A percentile compares a stretch with the other conserved stretches of the same genome.
These are phyloP conservation scores for Gerris lacustris DNA, from an alignment of 2,888 invertebrate species.

Conservation along the genomic window DNA sequence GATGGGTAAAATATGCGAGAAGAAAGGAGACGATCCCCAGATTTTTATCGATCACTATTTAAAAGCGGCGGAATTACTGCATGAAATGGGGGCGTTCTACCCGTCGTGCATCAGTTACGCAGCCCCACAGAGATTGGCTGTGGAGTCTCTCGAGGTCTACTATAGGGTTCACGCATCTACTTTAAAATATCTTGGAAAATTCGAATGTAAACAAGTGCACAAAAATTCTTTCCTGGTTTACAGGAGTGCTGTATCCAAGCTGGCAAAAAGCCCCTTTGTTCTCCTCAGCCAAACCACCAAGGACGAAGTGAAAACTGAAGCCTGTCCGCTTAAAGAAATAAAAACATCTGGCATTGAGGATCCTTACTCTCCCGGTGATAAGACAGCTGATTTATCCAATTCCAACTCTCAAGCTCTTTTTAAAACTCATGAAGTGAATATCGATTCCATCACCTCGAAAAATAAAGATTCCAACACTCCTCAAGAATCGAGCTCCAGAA, in stretches of 20 bases:
- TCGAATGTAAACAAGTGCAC: slow-evolving; percentile 55
- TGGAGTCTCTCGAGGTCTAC: slow-evolving; percentile 74
- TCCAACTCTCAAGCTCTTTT: background rate
- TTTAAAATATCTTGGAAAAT: slow-evolving; percentile 68
- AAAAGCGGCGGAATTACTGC: slow-evolving; percentile 56
- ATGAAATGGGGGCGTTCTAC: slow-evolving; percentile 30
- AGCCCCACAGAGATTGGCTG: slow-evolving; percentile 65
- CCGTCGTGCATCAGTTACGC: slow-evolving; percentile 55
- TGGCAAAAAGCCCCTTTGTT: slow-evolving; percentile 42
- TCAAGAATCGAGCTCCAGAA: background rate
- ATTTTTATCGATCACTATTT: slow-evolving; percentile 67
- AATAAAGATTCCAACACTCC: background rate
- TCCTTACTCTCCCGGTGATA: background rate
- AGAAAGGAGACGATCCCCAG: slow-evolving; percentile 59
- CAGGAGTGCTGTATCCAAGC: slow-evolving; percentile 43
- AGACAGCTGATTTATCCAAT: background rate
- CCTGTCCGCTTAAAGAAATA: background rate
- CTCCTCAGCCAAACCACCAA: slow-evolving; percentile 32
- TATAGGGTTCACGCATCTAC: slow-evolving; percentile 76
- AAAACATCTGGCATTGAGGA: background rate
- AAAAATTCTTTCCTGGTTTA: slow-evolving; percentile 48
- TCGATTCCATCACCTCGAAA: background rate
- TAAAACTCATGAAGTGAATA: background rate
- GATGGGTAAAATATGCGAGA: slow-evolving; percentile 90
- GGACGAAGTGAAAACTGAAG: background rate